phyloP scores from a whole-genome alignment of 2,113 vertebrate species.

The Hydrolagus affinis region DNA sequence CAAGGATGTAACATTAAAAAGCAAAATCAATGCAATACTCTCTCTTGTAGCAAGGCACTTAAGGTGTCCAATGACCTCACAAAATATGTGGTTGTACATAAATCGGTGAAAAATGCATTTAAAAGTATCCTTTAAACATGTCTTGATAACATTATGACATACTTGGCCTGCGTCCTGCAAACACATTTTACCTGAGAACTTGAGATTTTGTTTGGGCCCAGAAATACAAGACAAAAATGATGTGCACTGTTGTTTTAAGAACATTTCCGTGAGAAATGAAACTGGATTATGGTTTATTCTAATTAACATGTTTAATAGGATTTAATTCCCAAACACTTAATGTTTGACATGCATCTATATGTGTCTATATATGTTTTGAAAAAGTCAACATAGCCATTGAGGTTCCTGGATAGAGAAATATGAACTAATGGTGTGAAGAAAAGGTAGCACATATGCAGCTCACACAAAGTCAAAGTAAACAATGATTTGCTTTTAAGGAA shows the following conservation, averaged over 20 bases:
- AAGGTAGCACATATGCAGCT: neutral
- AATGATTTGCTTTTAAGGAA: neutral
- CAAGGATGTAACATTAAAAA: conserved; percentile 4
- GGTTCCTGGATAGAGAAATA: neutral
- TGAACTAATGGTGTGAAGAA: neutral
- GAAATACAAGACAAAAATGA: conserved; percentile 21
- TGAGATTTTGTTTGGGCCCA: neutral
- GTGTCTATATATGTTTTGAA: too few relatives aligned
- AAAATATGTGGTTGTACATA: too few relatives aligned
- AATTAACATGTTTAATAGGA: neutral
- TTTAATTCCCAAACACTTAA: neutral
- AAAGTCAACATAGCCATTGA: neutral
- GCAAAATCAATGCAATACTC: too few relatives aligned
- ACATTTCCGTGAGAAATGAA: neutral
- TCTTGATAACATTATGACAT: too few relatives aligned
- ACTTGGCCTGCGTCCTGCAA: neutral
- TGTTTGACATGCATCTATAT: neutral
- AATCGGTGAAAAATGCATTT: too few relatives aligned
- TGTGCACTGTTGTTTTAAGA: conserved; percentile 1
- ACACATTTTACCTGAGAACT: neutral
- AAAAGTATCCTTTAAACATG: too few relatives aligned
- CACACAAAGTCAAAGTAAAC: neutral
- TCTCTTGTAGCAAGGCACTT: too few relatives aligned
- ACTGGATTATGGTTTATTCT: neutral
- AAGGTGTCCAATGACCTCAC: too few relatives aligned